Percentiles rank a stretch among this genome's conserved stretches.
These are phyloP conservation scores for Empidonax alnorum DNA, from an alignment of 2,113 vertebrate genomes.

Conservation along the genomic window DNA sequence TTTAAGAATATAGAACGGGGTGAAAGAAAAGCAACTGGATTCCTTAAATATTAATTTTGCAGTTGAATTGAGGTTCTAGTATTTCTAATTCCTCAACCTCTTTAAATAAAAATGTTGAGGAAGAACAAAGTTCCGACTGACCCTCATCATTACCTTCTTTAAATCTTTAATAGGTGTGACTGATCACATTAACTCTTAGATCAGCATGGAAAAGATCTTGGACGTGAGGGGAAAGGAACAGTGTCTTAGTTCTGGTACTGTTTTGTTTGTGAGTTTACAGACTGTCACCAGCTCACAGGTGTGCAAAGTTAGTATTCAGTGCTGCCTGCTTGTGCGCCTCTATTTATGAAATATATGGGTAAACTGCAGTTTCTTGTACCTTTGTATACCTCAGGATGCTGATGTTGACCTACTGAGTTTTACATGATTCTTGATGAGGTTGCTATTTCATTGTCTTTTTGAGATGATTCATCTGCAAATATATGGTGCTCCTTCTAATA, in stretches of 20 bases:
- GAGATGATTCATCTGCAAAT: neutral
- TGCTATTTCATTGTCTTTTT: neutral
- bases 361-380: neutral
- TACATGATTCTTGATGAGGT: neutral
- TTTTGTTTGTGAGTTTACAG: neutral
- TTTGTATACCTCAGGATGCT: neutral
- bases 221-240: neutral
- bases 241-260: neutral
- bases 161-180: slow-evolving; percentile 2
- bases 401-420: neutral
- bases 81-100: slow-evolving; percentile 60
- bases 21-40: slow-evolving; percentile 43
- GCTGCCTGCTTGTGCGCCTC: neutral
- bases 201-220: neutral
- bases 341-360: neutral
- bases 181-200: neutral
- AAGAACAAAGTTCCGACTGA: neutral
- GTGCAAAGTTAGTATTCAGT: neutral
- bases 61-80: slow-evolving; percentile 57
- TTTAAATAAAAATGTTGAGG: slow-evolving; percentile 40
- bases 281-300: neutral
- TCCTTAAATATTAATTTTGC: slow-evolving; percentile 66
- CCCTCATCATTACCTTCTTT: slow-evolving; percentile 4
- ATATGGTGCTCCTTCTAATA: neutral
- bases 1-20: slow-evolving; percentile 17